Conservation (phyloP, 2,113 vertebrate genomes). For the Leiothrix lutea region DNA sequence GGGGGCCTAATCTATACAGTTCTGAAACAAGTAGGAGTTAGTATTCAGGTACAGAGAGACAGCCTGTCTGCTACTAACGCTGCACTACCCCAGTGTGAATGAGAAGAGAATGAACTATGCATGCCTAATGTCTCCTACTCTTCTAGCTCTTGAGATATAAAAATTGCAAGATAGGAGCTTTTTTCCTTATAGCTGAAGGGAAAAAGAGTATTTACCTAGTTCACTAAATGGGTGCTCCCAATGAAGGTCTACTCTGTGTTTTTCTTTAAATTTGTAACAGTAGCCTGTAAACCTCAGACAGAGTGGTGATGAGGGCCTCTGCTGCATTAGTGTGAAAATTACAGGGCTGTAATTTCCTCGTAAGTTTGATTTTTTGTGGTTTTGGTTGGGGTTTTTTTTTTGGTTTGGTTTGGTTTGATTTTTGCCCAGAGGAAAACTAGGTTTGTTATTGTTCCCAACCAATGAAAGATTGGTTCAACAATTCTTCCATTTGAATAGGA, state of each 20-base stretch:
- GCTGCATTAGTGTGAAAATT: not conserved
- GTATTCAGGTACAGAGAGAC: not conserved
- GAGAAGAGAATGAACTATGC: not conserved
- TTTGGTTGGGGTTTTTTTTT: too few species aligned
- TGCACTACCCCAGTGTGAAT: not conserved
- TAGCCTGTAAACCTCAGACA: not conserved
- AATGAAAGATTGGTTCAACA: not conserved
- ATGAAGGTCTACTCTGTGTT: not conserved
- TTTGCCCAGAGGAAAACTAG: not conserved
- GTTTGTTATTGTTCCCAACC: not conserved
- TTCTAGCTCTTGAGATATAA: not conserved
- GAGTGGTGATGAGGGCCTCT: not conserved
- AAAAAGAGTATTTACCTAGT: not conserved
- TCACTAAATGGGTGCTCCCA: not conserved
- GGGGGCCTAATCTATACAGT: not conserved
- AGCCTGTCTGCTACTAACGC: not conserved
- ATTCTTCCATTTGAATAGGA: not conserved
- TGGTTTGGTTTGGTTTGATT: too few species aligned
- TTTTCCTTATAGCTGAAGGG: not conserved
- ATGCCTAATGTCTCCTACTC: not conserved
- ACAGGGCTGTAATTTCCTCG: not conserved
- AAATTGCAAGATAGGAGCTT: not conserved
- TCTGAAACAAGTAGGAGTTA: not conserved
- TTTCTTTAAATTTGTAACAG: not conserved
- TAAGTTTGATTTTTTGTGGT: not conserved